Evolutionary conservation across 2,113 vertebrate species (phyloP), one percentile per base, ranked within the genome.

Genomic region (Microtus oregoni): DNA sequence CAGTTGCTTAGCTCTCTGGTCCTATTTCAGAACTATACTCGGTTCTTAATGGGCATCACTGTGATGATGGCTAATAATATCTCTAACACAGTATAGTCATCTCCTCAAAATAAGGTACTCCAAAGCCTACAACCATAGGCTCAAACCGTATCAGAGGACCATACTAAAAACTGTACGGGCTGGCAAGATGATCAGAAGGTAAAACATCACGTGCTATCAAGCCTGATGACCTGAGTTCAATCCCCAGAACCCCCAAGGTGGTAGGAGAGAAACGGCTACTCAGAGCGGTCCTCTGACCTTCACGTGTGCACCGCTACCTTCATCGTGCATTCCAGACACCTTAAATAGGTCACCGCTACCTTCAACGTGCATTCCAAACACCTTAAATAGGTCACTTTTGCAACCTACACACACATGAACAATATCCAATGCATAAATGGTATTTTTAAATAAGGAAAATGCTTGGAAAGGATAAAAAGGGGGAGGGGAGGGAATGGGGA

Each of bases 121-220:
- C 24, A 50, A 93, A 79, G 52, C 90, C 90, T 15, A 22, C 2
- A 70, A 17, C 58, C 58, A 58, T 20, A 58, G 58, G 58, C 58
- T 76, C 32, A 76, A 82, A 63, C 22, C 41, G 35, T 85, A 95
- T 86, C 75, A 95, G 12, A 91, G 44, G 61, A 92, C 89, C n/a
- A 73, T 85, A 92, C 94, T n/a, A 83, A 90, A 86, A 50, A 67
- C 24, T 41, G n/a, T 88, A 67, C 73, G 82, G n/a, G n/a, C 50
- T 35, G 41, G 65, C 63, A 68, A 50, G 28, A 35, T 35, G 93
- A 22, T 30, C 58, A 85, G 38, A 30, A 44, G 58, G 82, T 44
- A 85, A 63, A 65, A 44, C 44, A 15, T 38, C 26, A 32, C 28
- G 3, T 85, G 61, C 41, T 67, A 9, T 28, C 61, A 67, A 41